Percentiles rank a stretch among this genome's conserved stretches.
Evolutionary conservation across 2,888 invertebrate species (phyloP).

Genomic region (Rhamnusium bicolor): DNA sequence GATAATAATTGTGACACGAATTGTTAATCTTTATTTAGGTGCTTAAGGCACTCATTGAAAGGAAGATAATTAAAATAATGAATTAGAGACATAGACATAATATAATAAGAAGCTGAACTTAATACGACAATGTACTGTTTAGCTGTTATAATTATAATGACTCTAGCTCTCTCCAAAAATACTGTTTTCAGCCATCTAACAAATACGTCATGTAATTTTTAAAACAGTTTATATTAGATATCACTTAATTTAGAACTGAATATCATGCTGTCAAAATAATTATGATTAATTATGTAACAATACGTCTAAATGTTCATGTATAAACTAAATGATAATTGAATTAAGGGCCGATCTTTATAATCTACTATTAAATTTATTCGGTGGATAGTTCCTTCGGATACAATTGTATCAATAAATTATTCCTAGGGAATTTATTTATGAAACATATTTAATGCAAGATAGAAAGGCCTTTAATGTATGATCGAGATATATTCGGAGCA

Average conservation of each 20-base stretch:
- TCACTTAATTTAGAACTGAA: background rate
- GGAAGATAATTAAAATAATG: slow-evolving; percentile 19
- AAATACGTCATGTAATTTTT: background rate
- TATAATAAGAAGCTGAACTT: background rate
- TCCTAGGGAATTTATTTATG: no score
- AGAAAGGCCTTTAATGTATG: no score
- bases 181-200: background rate
- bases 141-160: slow-evolving; percentile 4
- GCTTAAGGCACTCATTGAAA: slow-evolving; percentile 2
- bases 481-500: no score
- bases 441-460: no score
- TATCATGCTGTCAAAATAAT: background rate
- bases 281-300: background rate
- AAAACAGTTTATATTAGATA: background rate
- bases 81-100: background rate
- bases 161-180: no score
- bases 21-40: slow-evolving; percentile 15
- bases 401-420: no score
- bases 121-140: background rate
- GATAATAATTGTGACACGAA: slow-evolving; percentile 34
- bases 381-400: no score
- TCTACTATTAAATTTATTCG: no score
- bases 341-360: no score
- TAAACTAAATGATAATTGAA: no score
- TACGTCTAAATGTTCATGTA: no score